Conservation (phyloP, 2,797 vertebrate species). For the Poeciliopsis turneri region DNA sequence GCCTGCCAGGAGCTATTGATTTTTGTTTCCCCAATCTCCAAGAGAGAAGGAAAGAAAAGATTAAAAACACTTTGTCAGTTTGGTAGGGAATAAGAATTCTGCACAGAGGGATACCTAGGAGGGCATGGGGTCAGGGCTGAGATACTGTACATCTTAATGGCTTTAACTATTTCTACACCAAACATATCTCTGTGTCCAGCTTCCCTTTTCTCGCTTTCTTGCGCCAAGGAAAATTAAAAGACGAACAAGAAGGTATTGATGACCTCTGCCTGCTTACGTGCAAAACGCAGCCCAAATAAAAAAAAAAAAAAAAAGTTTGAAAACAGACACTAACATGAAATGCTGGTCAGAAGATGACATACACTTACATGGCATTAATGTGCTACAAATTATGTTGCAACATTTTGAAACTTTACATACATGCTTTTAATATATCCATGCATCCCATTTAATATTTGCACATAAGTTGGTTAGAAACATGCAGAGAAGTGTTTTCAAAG, state of each 20-base stretch:
- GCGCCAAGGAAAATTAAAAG: slow-evolving; percentile 28
- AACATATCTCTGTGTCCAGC: slow-evolving; percentile 61
- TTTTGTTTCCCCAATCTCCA: slow-evolving; percentile 99
- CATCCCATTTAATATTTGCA: background rate
- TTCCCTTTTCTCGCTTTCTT: slow-evolving; percentile 42
- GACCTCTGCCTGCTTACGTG: background rate
- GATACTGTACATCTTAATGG: slow-evolving; percentile 82
- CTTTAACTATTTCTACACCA: slow-evolving; percentile 79
- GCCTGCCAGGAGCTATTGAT: slow-evolving; percentile 98
- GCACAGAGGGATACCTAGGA: slow-evolving; percentile 85
- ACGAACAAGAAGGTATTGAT: background rate
- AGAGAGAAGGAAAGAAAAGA: slow-evolving; percentile 98
- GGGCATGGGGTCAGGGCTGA: slow-evolving; percentile 84
- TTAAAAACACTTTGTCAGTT: slow-evolving; percentile 99
- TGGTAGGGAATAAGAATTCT: slow-evolving; percentile 98
- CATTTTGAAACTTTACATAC: background rate
- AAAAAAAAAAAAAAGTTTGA: too few species aligned
- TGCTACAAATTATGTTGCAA: background rate
- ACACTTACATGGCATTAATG: background rate
- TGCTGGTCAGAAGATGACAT: background rate
- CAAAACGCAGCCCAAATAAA: background rate
- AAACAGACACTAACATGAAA: background rate
- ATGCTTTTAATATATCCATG: background rate
- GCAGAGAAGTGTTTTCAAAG: background rate
- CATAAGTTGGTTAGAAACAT: background rate